Conservation (phyloP, 2,888 invertebrate species). For the Lepidochitona cinerea region DNA sequence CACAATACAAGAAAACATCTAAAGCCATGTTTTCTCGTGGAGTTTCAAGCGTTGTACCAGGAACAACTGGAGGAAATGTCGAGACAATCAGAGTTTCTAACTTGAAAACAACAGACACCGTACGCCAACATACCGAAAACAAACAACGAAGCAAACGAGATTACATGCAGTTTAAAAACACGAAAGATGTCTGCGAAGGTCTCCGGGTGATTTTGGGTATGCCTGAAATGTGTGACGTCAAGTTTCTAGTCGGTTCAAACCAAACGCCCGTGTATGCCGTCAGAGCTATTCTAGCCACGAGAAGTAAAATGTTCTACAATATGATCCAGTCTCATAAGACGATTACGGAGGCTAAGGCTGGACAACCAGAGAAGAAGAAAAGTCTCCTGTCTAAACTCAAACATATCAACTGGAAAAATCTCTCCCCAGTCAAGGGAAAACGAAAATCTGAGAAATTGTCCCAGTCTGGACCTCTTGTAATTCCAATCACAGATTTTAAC, state of each 20-base stretch:
- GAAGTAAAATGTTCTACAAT: background rate
- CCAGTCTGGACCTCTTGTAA: background rate
- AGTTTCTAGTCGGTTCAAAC: slow-evolving; percentile 3
- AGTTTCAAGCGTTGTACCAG: background rate
- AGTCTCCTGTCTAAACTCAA: background rate
- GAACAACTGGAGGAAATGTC: background rate
- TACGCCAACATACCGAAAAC: background rate
- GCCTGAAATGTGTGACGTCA: slow-evolving; percentile 17
- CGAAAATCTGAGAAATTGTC: background rate
- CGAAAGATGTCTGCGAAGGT: background rate
- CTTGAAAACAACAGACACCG: no score
- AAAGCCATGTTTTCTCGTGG: background rate
- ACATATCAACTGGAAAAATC: background rate
- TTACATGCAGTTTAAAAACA: background rate
- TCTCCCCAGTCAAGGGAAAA: background rate
- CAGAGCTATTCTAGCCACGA: slow-evolving; percentile 15
- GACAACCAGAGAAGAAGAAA: background rate
- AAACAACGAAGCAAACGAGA: background rate
- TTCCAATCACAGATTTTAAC: background rate
- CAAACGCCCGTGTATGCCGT: slow-evolving; percentile 9
- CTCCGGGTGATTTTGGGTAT: background rate
- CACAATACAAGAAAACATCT: no score
- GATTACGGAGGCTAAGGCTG: background rate
- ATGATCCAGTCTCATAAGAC: background rate
- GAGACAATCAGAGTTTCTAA: background rate